Evolutionary conservation across 2,888 invertebrate genomes (phyloP).

Genomic region (Autographa pulchrina): DNA sequence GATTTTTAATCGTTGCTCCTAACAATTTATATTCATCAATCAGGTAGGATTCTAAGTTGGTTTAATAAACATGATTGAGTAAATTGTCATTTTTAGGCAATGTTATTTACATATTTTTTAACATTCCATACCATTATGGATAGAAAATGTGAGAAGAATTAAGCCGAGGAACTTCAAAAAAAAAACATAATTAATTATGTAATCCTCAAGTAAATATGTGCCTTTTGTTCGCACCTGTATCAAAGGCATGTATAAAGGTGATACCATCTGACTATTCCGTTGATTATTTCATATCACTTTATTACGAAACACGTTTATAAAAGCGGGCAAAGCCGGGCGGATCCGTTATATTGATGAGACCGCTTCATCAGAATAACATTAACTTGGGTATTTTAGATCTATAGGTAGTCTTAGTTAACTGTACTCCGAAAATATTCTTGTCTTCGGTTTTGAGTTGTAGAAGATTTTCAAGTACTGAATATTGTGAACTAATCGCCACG

Average conservation of each 20-base stretch:
- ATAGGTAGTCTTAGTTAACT: slow-evolving; percentile 33
- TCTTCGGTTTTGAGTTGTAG: background rate
- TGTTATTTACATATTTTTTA: too few relatives aligned
- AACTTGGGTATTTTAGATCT: slow-evolving; percentile 43
- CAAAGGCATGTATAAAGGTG: slow-evolving; percentile 54
- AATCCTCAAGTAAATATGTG: background rate
- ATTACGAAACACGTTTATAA: slow-evolving; percentile 62
- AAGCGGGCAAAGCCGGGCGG: slow-evolving; percentile 42
- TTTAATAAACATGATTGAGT: too few relatives aligned
- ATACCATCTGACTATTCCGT: slow-evolving; percentile 61
- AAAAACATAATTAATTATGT: too few relatives aligned
- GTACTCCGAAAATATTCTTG: slow-evolving; percentile 22
- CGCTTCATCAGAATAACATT: slow-evolving; percentile 59
- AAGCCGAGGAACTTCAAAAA: too few relatives aligned
- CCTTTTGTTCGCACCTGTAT: slow-evolving; percentile 34
- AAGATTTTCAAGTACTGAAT: too few relatives aligned
- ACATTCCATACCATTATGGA: too few relatives aligned
- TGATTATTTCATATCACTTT: slow-evolving; percentile 70
- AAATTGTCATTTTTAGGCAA: too few relatives aligned
- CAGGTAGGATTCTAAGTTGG: too few relatives aligned
- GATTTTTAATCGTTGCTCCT: too few relatives aligned
- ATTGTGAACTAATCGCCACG: too few relatives aligned
- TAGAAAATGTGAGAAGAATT: too few relatives aligned
- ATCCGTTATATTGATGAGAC: slow-evolving; percentile 52
- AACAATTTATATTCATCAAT: too few relatives aligned